phyloP scores from a whole-genome alignment of 2,797 vertebrate species.

The Jordanella pulchra region DNA sequence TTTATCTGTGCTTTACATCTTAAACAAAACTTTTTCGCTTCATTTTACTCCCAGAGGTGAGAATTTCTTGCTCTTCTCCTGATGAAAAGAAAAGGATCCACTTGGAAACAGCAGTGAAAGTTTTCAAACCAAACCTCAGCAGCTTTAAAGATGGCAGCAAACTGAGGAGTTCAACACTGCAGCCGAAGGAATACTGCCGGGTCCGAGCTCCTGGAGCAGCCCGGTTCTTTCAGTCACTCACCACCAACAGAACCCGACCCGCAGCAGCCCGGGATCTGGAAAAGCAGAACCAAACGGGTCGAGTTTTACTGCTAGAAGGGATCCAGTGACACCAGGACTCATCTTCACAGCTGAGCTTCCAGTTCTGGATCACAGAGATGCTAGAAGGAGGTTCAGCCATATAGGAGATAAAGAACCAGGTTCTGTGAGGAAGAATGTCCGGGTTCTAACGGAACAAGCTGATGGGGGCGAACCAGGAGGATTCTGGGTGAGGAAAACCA shows the following conservation, averaged over 20 bases:
- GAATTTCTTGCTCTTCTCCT: neutral
- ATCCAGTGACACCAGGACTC: neutral
- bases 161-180: neutral
- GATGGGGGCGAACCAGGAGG: neutral
- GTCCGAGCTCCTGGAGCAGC: neutral
- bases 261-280: neutral
- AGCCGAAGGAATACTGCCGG: neutral
- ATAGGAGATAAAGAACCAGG: slow-evolving; percentile 4
- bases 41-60: neutral
- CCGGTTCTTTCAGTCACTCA: neutral
- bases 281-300: neutral
- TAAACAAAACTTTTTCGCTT: neutral
- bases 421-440: neutral
- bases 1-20: neutral
- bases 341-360: neutral
- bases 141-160: neutral
- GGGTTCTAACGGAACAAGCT: slow-evolving; percentile 1
- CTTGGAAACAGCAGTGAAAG: slow-evolving; percentile 11
- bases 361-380: neutral
- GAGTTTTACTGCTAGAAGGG: neutral
- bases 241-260: no score
- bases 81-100: slow-evolving; percentile 22
- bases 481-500: neutral
- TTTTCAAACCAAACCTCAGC: slow-evolving; percentile 16
- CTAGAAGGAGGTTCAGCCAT: neutral